phyloP scores from a whole-genome alignment of 2,113 vertebrate species.

The Monopterus albus region DNA sequence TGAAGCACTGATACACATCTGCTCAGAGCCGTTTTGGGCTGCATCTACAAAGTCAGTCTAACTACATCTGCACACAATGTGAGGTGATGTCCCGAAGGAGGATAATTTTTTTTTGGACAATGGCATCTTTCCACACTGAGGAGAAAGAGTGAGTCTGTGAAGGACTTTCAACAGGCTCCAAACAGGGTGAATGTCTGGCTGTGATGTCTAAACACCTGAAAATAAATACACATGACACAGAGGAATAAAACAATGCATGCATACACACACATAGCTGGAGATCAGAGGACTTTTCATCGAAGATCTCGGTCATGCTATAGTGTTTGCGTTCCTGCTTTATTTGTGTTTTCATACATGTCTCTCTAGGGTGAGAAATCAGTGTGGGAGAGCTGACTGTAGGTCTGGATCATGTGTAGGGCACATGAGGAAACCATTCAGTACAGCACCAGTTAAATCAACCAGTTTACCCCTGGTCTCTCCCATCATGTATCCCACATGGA shows the following conservation, averaged over 20 bases:
- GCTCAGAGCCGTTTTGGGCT: constrained; percentile 18
- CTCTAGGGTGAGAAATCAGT: constrained; percentile 15
- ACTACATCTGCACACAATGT: constrained; percentile 58
- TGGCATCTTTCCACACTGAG: not conserved
- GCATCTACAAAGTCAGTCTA: constrained; percentile 7
- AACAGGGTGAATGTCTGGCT: constrained; percentile 11
- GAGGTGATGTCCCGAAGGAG: constrained; percentile 5
- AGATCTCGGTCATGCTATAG: not conserved
- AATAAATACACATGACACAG: constrained; percentile 39
- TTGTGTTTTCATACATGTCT: constrained; percentile 22
- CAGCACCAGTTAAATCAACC: constrained; percentile 55
- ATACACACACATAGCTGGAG: constrained; percentile 20
- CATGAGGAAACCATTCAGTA: constrained; percentile 65
- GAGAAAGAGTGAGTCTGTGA: constrained; percentile 7
- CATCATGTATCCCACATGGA: constrained; percentile 28
- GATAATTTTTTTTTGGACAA: constrained; percentile 60
- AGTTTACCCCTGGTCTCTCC: constrained; percentile 24
- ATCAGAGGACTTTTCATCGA: not conserved
- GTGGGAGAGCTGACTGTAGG: constrained; percentile 30
- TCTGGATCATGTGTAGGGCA: constrained; percentile 29
- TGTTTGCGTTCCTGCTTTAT: constrained; percentile 29
- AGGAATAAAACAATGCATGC: constrained; percentile 1
- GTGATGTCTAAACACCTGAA: constrained; percentile 25
- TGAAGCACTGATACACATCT: constrained; percentile 34
- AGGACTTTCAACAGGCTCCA: constrained; percentile 23